These are phyloP conservation scores for Protonemura montana DNA, from an alignment of 2,888 invertebrate genomes.

Conservation along the genomic window DNA sequence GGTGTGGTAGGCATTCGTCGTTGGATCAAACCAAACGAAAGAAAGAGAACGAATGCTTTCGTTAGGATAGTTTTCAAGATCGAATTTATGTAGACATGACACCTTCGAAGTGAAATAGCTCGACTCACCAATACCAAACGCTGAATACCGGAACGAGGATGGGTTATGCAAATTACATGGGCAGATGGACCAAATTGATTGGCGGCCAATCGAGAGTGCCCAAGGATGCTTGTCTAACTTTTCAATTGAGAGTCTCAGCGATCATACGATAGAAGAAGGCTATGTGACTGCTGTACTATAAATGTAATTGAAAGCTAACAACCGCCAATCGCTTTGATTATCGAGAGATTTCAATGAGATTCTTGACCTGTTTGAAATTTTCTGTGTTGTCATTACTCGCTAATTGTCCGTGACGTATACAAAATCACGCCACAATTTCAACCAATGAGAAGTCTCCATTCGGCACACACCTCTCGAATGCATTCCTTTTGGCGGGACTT, in stretches of 20 bases:
- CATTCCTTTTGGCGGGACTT: slow-evolving; percentile 32
- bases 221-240: neutral
- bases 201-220: neutral
- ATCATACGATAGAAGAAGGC: neutral
- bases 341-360: slow-evolving; percentile 13
- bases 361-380: slow-evolving; percentile 34
- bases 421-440: slow-evolving; percentile 44
- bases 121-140: neutral
- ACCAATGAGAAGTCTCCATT: slow-evolving; percentile 37
- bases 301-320: slow-evolving; percentile 15
- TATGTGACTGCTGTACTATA: neutral
- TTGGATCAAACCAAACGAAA: neutral
- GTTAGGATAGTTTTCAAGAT: neutral
- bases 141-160: neutral
- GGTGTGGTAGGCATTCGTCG: neutral
- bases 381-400: slow-evolving; percentile 31
- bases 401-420: slow-evolving; percentile 7
- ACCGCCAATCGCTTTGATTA: neutral
- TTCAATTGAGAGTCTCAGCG: neutral
- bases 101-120: neutral
- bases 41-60: neutral
- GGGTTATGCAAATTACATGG: neutral
- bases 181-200: neutral
- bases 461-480: slow-evolving; percentile 41
- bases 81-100: neutral